Percentiles rank a stretch among this genome's conserved stretches.
phyloP scores from a whole-genome alignment of 2,113 vertebrate species.

The Gavia stellata region DNA sequence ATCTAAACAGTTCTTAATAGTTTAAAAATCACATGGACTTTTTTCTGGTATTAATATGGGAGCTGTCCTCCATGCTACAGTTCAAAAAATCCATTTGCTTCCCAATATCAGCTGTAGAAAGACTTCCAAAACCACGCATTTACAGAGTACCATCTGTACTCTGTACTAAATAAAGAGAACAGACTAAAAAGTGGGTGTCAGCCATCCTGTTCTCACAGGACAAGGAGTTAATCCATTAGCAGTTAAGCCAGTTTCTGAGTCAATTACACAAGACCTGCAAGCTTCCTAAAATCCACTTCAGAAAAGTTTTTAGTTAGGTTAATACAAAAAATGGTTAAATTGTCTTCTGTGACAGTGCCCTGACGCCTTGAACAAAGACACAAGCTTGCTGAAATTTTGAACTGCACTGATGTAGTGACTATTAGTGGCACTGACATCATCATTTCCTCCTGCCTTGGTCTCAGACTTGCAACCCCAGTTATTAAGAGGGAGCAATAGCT shows the following conservation, averaged over 20 bases:
- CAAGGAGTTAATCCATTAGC: slow-evolving; percentile 19
- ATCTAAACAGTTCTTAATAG: not conserved
- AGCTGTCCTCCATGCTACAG: not conserved
- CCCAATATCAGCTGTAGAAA: not conserved
- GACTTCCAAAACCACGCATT: not conserved
- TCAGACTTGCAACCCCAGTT: not conserved
- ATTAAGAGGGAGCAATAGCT: not conserved
- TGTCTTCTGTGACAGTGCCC: not conserved
- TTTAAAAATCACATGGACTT: not conserved
- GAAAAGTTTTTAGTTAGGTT: not conserved
- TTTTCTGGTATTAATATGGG: not conserved
- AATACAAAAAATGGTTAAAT: not conserved
- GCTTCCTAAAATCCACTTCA: not conserved
- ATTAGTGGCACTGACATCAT: not conserved
- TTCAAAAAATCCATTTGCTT: not conserved
- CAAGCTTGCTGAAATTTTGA: not conserved
- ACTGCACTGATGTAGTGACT: not conserved
- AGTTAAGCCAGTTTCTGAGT: not conserved
- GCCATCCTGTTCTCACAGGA: not conserved
- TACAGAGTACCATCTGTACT: not conserved
- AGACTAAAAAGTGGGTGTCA: not conserved
- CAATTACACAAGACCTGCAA: not conserved
- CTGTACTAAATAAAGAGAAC: not conserved
- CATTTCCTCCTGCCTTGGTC: not conserved
- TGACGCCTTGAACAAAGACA: not conserved